Evolutionary conservation across 2,113 vertebrate genomes (phyloP).

Genomic region (Petromus typicus): DNA sequence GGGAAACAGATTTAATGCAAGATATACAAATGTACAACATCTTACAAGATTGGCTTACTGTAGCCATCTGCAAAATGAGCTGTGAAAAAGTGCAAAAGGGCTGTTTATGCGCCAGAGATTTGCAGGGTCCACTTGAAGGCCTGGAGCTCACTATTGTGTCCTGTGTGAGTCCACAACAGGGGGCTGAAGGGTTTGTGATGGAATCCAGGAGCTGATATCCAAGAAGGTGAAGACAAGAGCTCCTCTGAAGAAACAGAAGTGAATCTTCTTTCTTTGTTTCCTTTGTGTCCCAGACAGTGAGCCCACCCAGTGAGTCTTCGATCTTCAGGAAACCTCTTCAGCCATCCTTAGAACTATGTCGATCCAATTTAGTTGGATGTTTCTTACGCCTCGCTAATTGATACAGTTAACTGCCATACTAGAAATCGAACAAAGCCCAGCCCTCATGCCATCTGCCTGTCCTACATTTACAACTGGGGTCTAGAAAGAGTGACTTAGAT

Average conservation of each 20-base stretch:
- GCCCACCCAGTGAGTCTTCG: not conserved
- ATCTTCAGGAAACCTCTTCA: not conserved
- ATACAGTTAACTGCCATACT: not conserved
- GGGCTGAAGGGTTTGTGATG: not conserved
- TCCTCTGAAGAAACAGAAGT: not conserved
- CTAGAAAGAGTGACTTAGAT: not conserved
- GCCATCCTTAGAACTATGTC: not conserved
- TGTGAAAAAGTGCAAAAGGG: not conserved
- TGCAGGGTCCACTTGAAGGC: not conserved
- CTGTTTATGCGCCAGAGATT: not conserved
- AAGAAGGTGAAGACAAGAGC: not conserved
- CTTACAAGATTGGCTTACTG: not conserved
- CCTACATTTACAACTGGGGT: not conserved
- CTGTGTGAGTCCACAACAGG: not conserved
- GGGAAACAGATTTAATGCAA: not conserved
- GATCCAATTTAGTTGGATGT: not conserved
- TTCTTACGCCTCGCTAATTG: not conserved
- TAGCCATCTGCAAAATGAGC: not conserved
- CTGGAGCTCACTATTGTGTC: not conserved
- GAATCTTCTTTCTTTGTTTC: not conserved
- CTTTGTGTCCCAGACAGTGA: not conserved
- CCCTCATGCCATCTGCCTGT: not conserved
- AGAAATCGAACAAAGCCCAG: not conserved
- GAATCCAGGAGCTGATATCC: not conserved
- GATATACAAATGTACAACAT: not conserved